A percentile compares a stretch with the other conserved stretches of the same genome.
phyloP scores from a whole-genome alignment of 2,797 vertebrate species.

The Micrastur ruficollis region DNA sequence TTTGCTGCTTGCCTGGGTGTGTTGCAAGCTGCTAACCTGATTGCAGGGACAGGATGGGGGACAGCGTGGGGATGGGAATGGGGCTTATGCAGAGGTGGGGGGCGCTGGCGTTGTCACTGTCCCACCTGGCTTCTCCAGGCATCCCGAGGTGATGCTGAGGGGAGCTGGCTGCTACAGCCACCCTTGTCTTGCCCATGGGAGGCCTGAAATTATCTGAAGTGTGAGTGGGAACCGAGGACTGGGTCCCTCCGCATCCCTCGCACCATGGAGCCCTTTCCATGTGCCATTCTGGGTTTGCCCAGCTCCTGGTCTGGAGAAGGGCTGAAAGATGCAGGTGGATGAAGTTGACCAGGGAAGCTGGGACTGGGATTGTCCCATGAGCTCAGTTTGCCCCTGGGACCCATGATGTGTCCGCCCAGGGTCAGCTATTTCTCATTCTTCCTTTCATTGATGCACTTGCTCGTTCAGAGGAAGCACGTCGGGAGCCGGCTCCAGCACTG shows the following conservation, averaged over 20 bases:
- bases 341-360: neutral
- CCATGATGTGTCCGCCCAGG: fast-evolving
- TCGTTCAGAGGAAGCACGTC: neutral
- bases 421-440: neutral
- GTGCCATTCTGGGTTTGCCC: neutral
- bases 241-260: fast-evolving
- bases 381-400: neutral
- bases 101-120: neutral
- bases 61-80: neutral
- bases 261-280: fast-evolving
- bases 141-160: neutral
- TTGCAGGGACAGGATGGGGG: neutral
- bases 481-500: neutral
- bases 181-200: neutral
- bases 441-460: neutral
- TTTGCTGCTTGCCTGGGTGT: neutral
- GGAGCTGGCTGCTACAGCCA: neutral
- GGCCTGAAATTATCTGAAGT: neutral
- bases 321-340: neutral
- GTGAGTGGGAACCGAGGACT: fast-evolving
- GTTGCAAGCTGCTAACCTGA: neutral
- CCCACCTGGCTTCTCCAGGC: neutral
- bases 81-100: neutral
- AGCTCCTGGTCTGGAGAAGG: neutral
- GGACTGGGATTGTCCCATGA: neutral